These are phyloP conservation scores for Loriculus beryllinus DNA, from an alignment of 2,797 vertebrate genomes.

Conservation along the genomic window DNA sequence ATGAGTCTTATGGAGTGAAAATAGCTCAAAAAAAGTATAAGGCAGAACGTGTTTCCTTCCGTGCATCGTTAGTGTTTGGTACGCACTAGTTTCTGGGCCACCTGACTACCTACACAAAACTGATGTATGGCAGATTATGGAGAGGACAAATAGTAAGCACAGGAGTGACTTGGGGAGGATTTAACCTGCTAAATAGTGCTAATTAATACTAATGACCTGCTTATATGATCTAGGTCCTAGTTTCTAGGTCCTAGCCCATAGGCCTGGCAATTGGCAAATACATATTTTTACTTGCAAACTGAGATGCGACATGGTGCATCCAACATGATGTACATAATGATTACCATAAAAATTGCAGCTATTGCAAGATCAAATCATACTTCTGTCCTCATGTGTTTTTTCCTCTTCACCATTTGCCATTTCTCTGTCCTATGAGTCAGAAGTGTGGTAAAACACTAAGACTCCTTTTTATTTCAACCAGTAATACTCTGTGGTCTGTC, in stretches of 20 bases:
- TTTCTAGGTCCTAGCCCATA: neutral
- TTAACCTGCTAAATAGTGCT: neutral
- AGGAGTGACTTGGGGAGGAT: neutral
- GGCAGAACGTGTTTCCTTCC: neutral
- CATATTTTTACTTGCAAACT: neutral
- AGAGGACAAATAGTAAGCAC: neutral
- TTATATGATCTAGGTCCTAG: neutral
- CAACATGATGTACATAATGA: neutral
- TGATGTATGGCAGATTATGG: neutral
- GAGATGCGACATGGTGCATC: fast-evolving
- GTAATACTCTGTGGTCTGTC: neutral
- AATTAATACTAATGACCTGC: neutral
- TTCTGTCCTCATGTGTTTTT: neutral
- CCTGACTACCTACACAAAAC: neutral
- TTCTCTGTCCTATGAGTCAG: neutral
- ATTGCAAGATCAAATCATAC: neutral
- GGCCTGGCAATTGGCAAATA: neutral
- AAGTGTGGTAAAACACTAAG: neutral
- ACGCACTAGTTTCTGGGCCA: neutral
- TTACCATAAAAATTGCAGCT: neutral
- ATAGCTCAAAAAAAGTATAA: neutral
- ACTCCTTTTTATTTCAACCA: neutral
- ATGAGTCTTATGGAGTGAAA: neutral
- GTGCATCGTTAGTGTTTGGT: neutral
- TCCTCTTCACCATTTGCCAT: neutral